Evolutionary conservation across 2,888 invertebrate species (phyloP).

Genomic region (Pteria penguin): DNA sequence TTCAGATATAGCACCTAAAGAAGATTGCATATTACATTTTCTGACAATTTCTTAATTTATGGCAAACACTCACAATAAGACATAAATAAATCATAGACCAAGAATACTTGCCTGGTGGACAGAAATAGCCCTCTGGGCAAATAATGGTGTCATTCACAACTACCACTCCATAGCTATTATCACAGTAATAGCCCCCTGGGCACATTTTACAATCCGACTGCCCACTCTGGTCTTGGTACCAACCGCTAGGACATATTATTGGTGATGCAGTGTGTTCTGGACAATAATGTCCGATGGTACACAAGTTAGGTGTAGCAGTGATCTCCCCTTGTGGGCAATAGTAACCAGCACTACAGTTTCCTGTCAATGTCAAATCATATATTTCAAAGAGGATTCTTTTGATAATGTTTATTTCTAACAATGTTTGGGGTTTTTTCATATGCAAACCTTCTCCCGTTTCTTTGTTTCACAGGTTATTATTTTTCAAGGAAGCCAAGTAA

Average conservation of each 20-base stretch:
- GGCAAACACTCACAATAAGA: no score
- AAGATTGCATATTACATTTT: no score
- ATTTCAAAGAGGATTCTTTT: no score
- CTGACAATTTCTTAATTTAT: no score
- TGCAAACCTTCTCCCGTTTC: no score
- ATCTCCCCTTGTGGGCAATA: slow-evolving; percentile 75
- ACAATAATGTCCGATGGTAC: slow-evolving; percentile 75
- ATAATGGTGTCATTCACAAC: slow-evolving; percentile 70
- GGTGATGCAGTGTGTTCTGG: slow-evolving; percentile 63
- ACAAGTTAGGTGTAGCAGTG: slow-evolving; percentile 61
- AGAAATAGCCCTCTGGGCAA: slow-evolving; percentile 76
- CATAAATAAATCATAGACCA: no score
- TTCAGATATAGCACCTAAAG: no score
- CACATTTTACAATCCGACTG: slow-evolving; percentile 72
- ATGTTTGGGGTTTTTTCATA: no score
- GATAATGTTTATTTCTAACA: no score
- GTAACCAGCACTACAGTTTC: slow-evolving; percentile 74
- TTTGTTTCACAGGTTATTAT: no score
- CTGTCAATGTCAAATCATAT: slow-evolving; percentile 52
- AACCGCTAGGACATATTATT: slow-evolving; percentile 70
- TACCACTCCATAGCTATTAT: slow-evolving; percentile 74
- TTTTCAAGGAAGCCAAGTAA: no score
- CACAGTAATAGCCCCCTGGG: slow-evolving; percentile 77
- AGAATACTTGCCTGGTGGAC: slow-evolving; percentile 74
- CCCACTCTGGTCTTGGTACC: slow-evolving; percentile 69